Base-by-base conservation (phyloP, 2,113 vertebrate species). In the Antigone vipio region DNA sequence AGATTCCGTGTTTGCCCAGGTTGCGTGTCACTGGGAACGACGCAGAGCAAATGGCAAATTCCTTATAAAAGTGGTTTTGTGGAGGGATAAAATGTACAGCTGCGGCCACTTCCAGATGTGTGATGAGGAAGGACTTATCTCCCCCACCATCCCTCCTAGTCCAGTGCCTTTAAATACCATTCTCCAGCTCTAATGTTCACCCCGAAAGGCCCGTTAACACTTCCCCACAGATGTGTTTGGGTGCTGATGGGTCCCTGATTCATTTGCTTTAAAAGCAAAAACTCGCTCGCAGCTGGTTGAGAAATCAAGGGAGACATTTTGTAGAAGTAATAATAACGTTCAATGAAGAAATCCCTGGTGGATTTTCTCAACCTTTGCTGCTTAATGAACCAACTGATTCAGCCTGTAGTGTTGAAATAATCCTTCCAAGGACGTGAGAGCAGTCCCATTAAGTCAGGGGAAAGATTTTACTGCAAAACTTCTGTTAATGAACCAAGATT, bases 301-400 rank as follows among this genome's bases (percentile, higher is more conserved):
- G 67, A 79, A 89, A 86, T 69, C 77, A 50, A 52, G 74, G 66
- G 88, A 76, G 78, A 53, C 47, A 0, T 95, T 97, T 55, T 76
- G 59, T 9, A 44, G 80, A 20, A 64, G 73, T 30, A 85, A 75
- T 62, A 97, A 87, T 20, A 92, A 73, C 1, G 5, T 13, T 55
- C 73, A 85, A 15, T 44, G 91, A 66, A 77, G 89, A 88, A 59
- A 85, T 73, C 82, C 82, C 89, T 15, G 11, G 87, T 64, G 96
- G 87, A 12, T 91, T 95, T 94, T 62, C 88, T 79, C 86, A 49
- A 13, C 72, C 22, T 96, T 76, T 85, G 42, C 92, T 92, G 96
- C 84, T 95, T 95, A 97, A 97, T 95, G 95, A 96, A 92, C 86
- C 91, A 27, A 76, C 85, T 79, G 80, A 82, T 95, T 66, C 84